Evolutionary conservation across 2,113 vertebrate genomes (phyloP).

Genomic region (Etia nguti): DNA sequence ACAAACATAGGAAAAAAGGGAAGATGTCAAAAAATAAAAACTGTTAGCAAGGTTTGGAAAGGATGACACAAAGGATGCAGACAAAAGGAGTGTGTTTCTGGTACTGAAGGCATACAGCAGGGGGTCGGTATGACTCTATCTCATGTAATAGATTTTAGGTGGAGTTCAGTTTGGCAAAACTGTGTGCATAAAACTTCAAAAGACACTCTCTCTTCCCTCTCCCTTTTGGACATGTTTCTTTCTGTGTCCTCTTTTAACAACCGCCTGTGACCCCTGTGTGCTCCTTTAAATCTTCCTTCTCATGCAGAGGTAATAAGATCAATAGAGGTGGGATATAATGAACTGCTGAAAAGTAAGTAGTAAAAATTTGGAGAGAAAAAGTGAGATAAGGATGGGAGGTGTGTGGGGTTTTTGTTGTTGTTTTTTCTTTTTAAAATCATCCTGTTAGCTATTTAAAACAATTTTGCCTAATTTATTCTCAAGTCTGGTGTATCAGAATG

Average conservation of each 20-base stretch:
- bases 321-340: constrained; percentile 11
- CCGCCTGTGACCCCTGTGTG: background rate
- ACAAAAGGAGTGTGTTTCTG: background rate
- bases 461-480: background rate
- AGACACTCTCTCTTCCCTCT: background rate
- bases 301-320: background rate
- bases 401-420: background rate
- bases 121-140: background rate
- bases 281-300: constrained; percentile 6
- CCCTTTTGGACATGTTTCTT: background rate
- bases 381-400: background rate
- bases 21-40: background rate
- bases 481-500: constrained; percentile 3
- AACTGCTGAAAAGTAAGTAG: background rate
- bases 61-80: background rate
- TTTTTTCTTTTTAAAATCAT: rapidly evolving
- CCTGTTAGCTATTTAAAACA: background rate
- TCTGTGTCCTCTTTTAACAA: background rate
- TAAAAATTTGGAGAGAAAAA: background rate
- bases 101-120: background rate
- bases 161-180: background rate
- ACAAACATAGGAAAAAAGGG: background rate
- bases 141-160: constrained; percentile 9
- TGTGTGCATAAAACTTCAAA: background rate
- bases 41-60: background rate